Conservation (phyloP, 2,113 vertebrate genomes). For the western clawed frog (Xenopus tropicalis) region UCB_Xtro_10.0 CM004450.2:2662501-2663000, state of each 20-base stretch:
- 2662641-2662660: constrained; percentile 46
- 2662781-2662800: no score
- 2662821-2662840: no score
- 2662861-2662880: not conserved
- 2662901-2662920: constrained; percentile 40
- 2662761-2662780: no score
- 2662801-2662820: no score
- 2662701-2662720: constrained; percentile 20
- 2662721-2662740: constrained; percentile 18
- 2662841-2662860: no score
- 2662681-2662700: constrained; percentile 1
- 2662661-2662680: accelerated
- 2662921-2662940: constrained; percentile 46
- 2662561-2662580: constrained; percentile 64
- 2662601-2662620: accelerated
- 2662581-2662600: constrained; percentile 51
- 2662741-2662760: constrained; percentile 27
- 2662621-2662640: accelerated
- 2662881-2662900: not conserved
- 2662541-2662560: constrained; percentile 5
- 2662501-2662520: no score
- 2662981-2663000: constrained; percentile 65
- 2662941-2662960: constrained; percentile 62
- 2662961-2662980: constrained; percentile 45
- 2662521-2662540: no score